phyloP scores from a whole-genome alignment of 2,797 vertebrate genomes.

The Chelonia mydas region DNA sequence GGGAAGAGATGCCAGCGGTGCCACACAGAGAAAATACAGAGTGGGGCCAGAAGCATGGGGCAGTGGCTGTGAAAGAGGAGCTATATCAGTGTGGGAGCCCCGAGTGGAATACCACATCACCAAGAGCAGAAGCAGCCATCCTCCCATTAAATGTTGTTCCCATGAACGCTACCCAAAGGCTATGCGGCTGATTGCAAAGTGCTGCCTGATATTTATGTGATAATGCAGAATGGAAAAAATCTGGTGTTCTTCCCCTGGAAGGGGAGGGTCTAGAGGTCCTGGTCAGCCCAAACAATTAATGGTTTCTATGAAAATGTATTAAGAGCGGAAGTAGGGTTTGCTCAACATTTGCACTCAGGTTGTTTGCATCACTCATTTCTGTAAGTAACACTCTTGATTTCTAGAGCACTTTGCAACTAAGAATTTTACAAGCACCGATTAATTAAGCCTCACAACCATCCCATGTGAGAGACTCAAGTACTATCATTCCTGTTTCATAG shows the following conservation, averaged over 20 bases:
- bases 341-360: slow-evolving; percentile 6
- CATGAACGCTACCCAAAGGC: too few relatives aligned
- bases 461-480: slow-evolving; percentile 5
- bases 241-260: neutral
- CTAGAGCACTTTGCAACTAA: slow-evolving; percentile 15
- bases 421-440: slow-evolving; percentile 39
- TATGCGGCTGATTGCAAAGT: neutral
- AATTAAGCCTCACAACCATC: slow-evolving; percentile 13
- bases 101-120: neutral
- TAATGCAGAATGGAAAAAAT: neutral
- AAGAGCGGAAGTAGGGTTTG: neutral
- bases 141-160: neutral
- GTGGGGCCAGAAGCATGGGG: neutral
- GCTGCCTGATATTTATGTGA: neutral
- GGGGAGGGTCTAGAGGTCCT: neutral
- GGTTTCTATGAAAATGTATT: neutral
- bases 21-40: neutral
- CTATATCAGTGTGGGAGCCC: neutral
- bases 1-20: neutral
- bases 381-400: slow-evolving; percentile 26
- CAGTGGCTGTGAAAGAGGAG: neutral
- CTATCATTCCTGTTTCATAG: slow-evolving; percentile 14
- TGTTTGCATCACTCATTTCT: slow-evolving; percentile 5
- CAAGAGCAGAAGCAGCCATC: neutral
- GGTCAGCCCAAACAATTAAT: neutral